Conservation (phyloP, 2,797 vertebrate species). For the Lindbergichthys nudifrons region DNA sequence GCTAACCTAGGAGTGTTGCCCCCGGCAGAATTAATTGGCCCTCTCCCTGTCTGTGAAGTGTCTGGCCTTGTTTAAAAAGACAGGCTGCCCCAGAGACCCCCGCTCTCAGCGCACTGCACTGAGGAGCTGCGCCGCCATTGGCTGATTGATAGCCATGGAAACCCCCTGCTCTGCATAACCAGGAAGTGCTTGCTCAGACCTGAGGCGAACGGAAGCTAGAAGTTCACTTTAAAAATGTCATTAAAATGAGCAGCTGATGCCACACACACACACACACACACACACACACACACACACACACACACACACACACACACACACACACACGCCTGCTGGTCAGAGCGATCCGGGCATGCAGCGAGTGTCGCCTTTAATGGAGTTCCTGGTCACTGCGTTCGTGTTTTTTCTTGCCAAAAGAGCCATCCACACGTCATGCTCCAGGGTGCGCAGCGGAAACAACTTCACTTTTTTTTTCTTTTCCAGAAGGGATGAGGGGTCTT, state of each 20-base stretch:
- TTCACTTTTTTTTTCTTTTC: conserved; percentile 3
- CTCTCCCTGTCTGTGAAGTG: conserved; percentile 86
- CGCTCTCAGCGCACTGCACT: conserved; percentile 66
- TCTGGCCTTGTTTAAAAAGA: conserved; percentile 86
- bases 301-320: not conserved
- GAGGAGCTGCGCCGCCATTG: conserved; percentile 71
- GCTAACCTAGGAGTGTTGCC: conserved; percentile 85
- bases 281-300: no score
- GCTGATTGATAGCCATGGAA: conserved; percentile 83
- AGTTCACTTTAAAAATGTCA: not conserved
- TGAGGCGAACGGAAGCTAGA: not conserved
- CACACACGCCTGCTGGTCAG: conserved; percentile 1
- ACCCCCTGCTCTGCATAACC: conserved; percentile 72
- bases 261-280: no score
- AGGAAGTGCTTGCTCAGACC: conserved; percentile 70
- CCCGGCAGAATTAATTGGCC: conserved; percentile 86
- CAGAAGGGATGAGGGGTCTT: conserved; percentile 2
- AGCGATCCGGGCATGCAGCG: conserved; percentile 37
- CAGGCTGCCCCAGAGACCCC: conserved; percentile 82
- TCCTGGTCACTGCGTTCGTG: conserved; percentile 57
- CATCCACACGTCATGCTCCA: conserved; percentile 60
- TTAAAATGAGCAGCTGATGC: no score
- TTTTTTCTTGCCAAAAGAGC: conserved; percentile 55
- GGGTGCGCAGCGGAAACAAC: conserved; percentile 35
- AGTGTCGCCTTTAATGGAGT: conserved; percentile 67